Evolutionary conservation across 2,113 vertebrate genomes (phyloP).

Genomic region (Hyla sarda): DNA sequence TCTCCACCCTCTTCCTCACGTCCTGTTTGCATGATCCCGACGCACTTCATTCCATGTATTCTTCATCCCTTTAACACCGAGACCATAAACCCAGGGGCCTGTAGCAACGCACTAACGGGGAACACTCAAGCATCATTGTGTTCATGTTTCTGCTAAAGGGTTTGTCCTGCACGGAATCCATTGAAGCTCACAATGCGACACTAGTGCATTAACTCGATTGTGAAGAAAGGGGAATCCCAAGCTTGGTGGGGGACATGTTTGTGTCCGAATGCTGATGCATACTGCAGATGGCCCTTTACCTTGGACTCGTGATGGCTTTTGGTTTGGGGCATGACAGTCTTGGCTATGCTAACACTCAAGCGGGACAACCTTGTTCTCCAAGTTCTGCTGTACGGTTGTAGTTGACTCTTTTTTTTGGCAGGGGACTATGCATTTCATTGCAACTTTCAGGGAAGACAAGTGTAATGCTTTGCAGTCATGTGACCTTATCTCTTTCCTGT

Average conservation of each 20-base stretch:
- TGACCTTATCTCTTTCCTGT: background rate
- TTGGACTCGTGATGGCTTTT: background rate
- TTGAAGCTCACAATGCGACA: background rate
- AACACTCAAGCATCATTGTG: background rate
- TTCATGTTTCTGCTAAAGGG: conserved; percentile 3
- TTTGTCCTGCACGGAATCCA: conserved; percentile 10
- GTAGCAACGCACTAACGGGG: background rate
- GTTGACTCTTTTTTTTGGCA: too few species aligned
- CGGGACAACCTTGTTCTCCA: background rate
- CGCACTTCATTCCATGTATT: background rate
- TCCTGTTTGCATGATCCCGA: conserved; percentile 31
- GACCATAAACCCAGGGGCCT: background rate
- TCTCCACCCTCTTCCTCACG: background rate
- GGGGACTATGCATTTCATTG: too few species aligned
- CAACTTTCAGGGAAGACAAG: too few species aligned
- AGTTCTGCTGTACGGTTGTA: background rate
- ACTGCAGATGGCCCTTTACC: conserved; percentile 1
- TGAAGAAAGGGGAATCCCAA: background rate
- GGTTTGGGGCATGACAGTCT: background rate
- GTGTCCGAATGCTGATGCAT: background rate
- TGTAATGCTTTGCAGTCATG: background rate
- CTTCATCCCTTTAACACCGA: background rate
- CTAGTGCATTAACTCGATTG: background rate
- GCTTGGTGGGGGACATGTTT: background rate
- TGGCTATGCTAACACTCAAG: background rate